Evolutionary conservation across 2,888 invertebrate genomes (phyloP).

Genomic region (Macrosoma leucophasiata): DNA sequence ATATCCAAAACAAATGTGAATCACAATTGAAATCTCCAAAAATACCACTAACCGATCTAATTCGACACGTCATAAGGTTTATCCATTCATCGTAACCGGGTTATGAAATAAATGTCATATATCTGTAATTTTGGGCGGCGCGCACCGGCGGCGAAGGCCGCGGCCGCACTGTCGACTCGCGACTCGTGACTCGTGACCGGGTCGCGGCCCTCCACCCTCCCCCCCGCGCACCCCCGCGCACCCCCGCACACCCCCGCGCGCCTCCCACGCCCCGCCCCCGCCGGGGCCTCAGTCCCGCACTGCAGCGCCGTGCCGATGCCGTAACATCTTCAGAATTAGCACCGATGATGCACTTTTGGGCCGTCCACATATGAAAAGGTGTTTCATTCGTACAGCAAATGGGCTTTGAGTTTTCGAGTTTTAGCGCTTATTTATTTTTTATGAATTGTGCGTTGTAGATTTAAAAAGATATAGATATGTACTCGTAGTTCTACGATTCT

Average conservation of each 20-base stretch:
- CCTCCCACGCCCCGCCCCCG: slow-evolving; percentile 23
- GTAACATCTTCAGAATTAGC: slow-evolving; percentile 65
- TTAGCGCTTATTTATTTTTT: too few species aligned
- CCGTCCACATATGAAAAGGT: slow-evolving; percentile 25
- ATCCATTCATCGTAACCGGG: too few species aligned
- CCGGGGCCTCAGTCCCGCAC: slow-evolving; percentile 48
- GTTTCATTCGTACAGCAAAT: slow-evolving; percentile 19
- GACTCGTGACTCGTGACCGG: slow-evolving; percentile 50
- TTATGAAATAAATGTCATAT: too few species aligned
- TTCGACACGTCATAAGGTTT: too few species aligned
- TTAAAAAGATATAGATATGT: too few species aligned
- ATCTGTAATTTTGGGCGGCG: slow-evolving; percentile 33
- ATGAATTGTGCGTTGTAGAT: too few species aligned
- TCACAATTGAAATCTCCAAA: too few species aligned
- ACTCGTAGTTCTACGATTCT: too few species aligned
- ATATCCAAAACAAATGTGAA: too few species aligned
- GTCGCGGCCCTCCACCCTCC: slow-evolving; percentile 47
- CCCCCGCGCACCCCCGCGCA: slow-evolving; percentile 18
- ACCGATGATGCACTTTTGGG: slow-evolving; percentile 58
- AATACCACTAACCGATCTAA: too few species aligned
- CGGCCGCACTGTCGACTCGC: slow-evolving; percentile 59
- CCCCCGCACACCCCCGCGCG: slow-evolving; percentile 22
- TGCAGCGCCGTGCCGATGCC: slow-evolving; percentile 61
- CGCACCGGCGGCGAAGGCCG: slow-evolving; percentile 65
- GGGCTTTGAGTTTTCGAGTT: too few species aligned